Percentiles rank a stretch among this genome's conserved stretches.
These are phyloP conservation scores for Stomatorhinus ivindoensis DNA, from an alignment of 2,113 vertebrate species.

Conservation along the genomic window DNA sequence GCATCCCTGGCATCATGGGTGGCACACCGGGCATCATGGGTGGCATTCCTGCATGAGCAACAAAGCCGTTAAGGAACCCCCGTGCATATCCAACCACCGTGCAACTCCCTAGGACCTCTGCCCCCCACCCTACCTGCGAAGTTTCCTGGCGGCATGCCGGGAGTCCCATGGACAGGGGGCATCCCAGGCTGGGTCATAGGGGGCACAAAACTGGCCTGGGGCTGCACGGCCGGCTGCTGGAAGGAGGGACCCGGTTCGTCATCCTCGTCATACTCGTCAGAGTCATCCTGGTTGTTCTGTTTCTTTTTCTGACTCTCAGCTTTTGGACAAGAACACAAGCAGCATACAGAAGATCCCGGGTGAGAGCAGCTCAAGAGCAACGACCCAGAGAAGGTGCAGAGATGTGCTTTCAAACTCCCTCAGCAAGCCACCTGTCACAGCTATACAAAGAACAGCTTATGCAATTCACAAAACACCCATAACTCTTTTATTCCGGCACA, in stretches of 20 bases:
- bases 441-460: background rate
- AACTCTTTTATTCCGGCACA: background rate
- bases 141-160: constrained; percentile 81
- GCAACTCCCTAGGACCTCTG: background rate
- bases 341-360: background rate
- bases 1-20: constrained; percentile 82
- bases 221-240: constrained; percentile 74
- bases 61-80: background rate
- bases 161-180: constrained; percentile 73
- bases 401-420: background rate
- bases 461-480: background rate
- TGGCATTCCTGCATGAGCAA: constrained; percentile 75
- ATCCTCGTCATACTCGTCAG: constrained; percentile 83
- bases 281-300: constrained; percentile 79
- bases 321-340: constrained; percentile 20
- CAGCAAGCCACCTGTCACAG: background rate
- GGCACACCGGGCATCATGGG: constrained; percentile 86
- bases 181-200: constrained; percentile 86
- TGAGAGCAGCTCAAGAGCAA: background rate
- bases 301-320: constrained; percentile 92
- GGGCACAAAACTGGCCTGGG: constrained; percentile 74
- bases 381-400: background rate
- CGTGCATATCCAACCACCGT: background rate
- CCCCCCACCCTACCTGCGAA: constrained; percentile 47
- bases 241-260: constrained; percentile 85